Percentiles rank a stretch among this genome's conserved stretches.
Evolutionary conservation across 2,888 invertebrate genomes (phyloP).

Genomic region (Lysandra bellargus): DNA sequence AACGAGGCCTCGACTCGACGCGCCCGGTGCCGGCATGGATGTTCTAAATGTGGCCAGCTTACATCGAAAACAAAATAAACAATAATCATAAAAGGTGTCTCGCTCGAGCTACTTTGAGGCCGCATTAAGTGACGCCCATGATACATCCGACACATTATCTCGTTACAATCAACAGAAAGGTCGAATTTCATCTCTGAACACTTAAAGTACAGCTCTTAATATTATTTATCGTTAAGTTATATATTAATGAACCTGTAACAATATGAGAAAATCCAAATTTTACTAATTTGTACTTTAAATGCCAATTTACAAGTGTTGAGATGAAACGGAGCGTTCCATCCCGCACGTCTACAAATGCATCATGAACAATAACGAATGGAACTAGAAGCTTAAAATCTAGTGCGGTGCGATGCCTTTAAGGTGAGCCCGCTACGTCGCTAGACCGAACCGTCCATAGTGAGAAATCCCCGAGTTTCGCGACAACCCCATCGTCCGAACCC

Average conservation of each 20-base stretch:
- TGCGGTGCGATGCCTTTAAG: conserved; percentile 80
- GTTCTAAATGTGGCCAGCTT: conserved; percentile 46
- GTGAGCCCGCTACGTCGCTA: conserved; percentile 72
- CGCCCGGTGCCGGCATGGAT: conserved; percentile 55
- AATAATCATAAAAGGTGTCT: conserved; percentile 37
- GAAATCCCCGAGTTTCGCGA: conserved; percentile 78
- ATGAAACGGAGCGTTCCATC: conserved; percentile 71
- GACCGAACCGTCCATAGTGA: conserved; percentile 78
- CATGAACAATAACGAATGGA: conserved; percentile 62
- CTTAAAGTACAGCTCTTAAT: conserved; percentile 80
- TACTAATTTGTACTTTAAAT: conserved; percentile 81
- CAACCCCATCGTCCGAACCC: conserved; percentile 74
- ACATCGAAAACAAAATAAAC: conserved; percentile 34
- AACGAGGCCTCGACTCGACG: conserved; percentile 52
- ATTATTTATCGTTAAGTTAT: conserved; percentile 74
- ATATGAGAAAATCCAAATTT: conserved; percentile 79
- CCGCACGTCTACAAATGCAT: conserved; percentile 71
- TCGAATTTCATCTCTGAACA: conserved; percentile 76
- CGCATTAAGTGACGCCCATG: conserved; percentile 54
- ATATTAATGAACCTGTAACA: conserved; percentile 81
- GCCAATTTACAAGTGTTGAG: conserved; percentile 77
- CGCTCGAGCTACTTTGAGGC: conserved; percentile 38
- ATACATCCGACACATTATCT: conserved; percentile 55
- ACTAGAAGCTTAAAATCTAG: conserved; percentile 74
- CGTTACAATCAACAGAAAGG: conserved; percentile 70